These are phyloP conservation scores for Atherinosoma microstoma DNA, from an alignment of 2,797 vertebrate genomes.

Conservation along the genomic window DNA sequence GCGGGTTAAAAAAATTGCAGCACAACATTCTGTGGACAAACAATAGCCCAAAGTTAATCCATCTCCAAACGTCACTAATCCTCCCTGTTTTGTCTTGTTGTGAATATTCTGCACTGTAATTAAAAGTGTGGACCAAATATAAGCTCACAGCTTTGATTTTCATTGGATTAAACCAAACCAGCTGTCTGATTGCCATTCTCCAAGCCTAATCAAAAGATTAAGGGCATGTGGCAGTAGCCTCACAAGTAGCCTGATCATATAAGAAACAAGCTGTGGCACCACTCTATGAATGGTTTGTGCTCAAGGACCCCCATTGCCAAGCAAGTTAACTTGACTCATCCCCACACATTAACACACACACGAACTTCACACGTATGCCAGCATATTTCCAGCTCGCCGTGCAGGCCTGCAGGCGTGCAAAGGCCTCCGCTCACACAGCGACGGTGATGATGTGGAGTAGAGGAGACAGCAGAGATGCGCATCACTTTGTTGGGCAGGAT, in stretches of 20 bases:
- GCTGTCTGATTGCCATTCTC: constrained; percentile 72
- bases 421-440: constrained; percentile 41
- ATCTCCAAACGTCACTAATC: constrained; percentile 58
- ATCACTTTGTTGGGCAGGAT: constrained; percentile 45
- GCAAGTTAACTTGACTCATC: background rate
- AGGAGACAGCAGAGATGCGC: constrained; percentile 54
- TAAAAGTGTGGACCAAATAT: constrained; percentile 62
- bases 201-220: constrained; percentile 80
- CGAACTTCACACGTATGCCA: constrained; percentile 3
- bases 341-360: background rate
- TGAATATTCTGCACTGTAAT: constrained; percentile 56
- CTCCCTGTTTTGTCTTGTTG: constrained; percentile 44
- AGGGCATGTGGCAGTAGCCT: constrained; percentile 42
- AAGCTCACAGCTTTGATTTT: constrained; percentile 70
- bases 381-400: constrained; percentile 16
- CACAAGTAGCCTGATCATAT: constrained; percentile 51
- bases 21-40: constrained; percentile 16
- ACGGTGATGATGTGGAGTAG: constrained; percentile 47
- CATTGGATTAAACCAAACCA: constrained; percentile 64
- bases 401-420: constrained; percentile 22
- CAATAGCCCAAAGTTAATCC: constrained; percentile 27
- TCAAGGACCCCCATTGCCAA: background rate
- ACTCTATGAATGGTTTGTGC: background rate
- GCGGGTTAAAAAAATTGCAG: constrained; percentile 7
- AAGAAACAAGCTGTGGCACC: constrained; percentile 5